Conservation (phyloP, 2,888 invertebrate species). For the Teleogryllus oceanicus region DNA sequence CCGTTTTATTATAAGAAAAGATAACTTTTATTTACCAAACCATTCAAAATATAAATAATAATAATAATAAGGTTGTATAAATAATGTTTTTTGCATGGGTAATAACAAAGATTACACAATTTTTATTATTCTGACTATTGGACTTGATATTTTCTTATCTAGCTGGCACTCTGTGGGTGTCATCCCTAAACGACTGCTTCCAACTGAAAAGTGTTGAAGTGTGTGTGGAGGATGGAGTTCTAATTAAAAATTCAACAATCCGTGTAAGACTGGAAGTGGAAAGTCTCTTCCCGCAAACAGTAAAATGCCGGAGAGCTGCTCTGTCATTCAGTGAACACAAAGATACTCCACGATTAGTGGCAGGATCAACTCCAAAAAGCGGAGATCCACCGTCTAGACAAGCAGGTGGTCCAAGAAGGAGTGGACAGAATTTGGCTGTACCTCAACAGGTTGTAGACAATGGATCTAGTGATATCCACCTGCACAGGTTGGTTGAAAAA, state of each 20-base stretch:
- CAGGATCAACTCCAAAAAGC: constrained; percentile 11
- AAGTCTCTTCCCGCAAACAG: constrained; percentile 62
- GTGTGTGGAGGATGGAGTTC: constrained; percentile 51
- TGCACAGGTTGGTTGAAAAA: background rate
- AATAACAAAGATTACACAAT: too few species aligned
- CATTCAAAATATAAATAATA: too few species aligned
- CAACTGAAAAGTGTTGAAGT: constrained; percentile 55
- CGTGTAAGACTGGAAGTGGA: constrained; percentile 55
- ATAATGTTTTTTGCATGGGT: too few species aligned
- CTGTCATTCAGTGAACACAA: constrained; percentile 61
- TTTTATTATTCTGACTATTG: too few species aligned
- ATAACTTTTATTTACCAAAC: background rate
- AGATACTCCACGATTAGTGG: constrained; percentile 48
- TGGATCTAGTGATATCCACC: background rate
- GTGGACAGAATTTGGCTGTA: background rate
- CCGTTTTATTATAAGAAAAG: background rate
- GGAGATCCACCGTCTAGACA: constrained; percentile 6
- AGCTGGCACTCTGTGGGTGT: constrained; percentile 47
- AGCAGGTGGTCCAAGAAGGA: background rate
- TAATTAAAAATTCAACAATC: constrained; percentile 58
- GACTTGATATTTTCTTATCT: background rate
- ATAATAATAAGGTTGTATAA: too few species aligned
- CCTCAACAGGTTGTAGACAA: background rate
- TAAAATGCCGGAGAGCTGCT: constrained; percentile 60
- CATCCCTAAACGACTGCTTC: constrained; percentile 57